Percentiles rank a stretch among this genome's conserved stretches.
These are phyloP conservation scores for Ianthella basta DNA, from an alignment of 37 sponge, comb jelly and placozoan genomes.

Conservation along the genomic window DNA sequence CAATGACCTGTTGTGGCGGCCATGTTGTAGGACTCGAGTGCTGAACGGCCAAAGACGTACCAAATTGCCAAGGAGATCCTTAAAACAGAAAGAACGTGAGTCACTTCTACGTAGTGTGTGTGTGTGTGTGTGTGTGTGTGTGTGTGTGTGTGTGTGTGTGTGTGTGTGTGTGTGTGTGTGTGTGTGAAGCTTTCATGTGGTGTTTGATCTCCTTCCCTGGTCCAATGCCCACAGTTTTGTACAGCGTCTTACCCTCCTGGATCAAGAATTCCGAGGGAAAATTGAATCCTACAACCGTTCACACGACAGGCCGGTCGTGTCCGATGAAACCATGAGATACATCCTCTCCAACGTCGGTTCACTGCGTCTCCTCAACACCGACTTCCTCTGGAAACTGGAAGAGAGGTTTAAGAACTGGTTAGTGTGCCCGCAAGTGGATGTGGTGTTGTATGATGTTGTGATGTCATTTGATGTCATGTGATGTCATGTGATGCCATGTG, in stretches of 20 bases:
- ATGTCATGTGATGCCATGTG: neutral
- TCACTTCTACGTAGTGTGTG: too few species aligned
- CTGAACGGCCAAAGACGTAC: conserved; percentile 53
- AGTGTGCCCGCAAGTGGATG: conserved; percentile 17
- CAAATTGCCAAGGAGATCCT: conserved; percentile 78
- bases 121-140: conserved; percentile 38
- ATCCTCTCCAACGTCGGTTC: conserved; percentile 71
- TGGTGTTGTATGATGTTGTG: neutral
- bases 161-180: conserved; percentile 46
- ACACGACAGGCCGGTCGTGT: conserved; percentile 67
- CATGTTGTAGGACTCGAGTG: neutral
- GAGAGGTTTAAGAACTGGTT: conserved; percentile 68
- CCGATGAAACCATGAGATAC: conserved; percentile 62
- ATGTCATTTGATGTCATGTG: neutral
- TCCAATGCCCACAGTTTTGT: conserved; percentile 79
- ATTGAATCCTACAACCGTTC: conserved; percentile 60
- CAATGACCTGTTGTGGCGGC: neutral
- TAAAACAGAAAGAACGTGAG: conserved; percentile 84
- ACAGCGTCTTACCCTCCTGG: conserved; percentile 62
- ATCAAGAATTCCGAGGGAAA: conserved; percentile 63
- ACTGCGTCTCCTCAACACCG: conserved; percentile 62
- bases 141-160: conserved; percentile 39
- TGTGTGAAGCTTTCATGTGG: neutral
- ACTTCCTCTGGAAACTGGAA: conserved; percentile 70
- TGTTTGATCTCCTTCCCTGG: neutral